Conservation (phyloP, 2,888 invertebrate genomes). For the Rhagophthalmus giganteus region DNA sequence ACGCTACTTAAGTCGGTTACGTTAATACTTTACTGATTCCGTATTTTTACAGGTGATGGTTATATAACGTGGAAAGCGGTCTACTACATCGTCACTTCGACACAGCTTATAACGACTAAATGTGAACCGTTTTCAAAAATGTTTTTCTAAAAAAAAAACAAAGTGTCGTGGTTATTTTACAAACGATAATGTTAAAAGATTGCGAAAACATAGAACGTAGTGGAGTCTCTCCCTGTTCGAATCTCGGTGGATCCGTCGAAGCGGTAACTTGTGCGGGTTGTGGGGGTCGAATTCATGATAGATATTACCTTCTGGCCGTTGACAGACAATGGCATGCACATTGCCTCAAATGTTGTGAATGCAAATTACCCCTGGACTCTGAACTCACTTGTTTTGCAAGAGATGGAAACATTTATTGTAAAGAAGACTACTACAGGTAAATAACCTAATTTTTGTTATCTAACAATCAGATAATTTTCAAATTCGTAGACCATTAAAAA, state of each 20-base stretch:
- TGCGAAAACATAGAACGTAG: slow-evolving; percentile 62
- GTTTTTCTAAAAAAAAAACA: too few relatives aligned
- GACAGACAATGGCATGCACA: slow-evolving; percentile 88
- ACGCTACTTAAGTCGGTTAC: not conserved
- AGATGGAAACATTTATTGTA: slow-evolving; percentile 90
- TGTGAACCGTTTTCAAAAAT: too few relatives aligned
- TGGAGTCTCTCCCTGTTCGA: slow-evolving; percentile 54
- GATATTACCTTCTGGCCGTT: slow-evolving; percentile 77
- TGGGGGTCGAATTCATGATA: slow-evolving; percentile 64
- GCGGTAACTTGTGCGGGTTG: slow-evolving; percentile 63
- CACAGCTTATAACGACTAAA: too few relatives aligned
- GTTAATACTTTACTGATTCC: too few relatives aligned
- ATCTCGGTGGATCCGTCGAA: slow-evolving; percentile 51
- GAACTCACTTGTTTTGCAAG: slow-evolving; percentile 88
- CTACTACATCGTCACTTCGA: too few relatives aligned
- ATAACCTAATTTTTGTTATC: slow-evolving; percentile 33
- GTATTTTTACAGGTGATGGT: not conserved
- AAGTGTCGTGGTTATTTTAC: too few relatives aligned
- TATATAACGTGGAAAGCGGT: not conserved
- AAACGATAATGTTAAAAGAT: slow-evolving; percentile 66
- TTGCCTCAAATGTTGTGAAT: slow-evolving; percentile 83
- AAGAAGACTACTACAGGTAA: slow-evolving; percentile 92
- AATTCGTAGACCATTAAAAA: too few relatives aligned
- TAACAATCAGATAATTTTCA: too few relatives aligned
- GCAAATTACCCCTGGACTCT: slow-evolving; percentile 80